These are phyloP conservation scores for Speoplatyrhinus poulsoni DNA, from an alignment of 2,113 vertebrate species.

Conservation along the genomic window DNA sequence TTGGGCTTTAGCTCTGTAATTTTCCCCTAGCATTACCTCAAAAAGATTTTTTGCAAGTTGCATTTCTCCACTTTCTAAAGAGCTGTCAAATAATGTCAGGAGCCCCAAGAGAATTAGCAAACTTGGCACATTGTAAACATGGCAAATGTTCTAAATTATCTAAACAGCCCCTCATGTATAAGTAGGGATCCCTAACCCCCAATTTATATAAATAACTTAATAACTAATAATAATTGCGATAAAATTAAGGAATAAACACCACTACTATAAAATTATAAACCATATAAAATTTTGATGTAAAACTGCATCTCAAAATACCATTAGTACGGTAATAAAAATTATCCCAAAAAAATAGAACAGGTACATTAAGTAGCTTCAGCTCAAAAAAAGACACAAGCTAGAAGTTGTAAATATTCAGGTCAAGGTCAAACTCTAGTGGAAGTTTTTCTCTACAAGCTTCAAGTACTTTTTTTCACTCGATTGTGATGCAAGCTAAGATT, in stretches of 20 bases:
- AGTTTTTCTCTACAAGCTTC: slow-evolving; percentile 45
- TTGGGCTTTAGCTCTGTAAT: slow-evolving; percentile 55
- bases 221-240: no score
- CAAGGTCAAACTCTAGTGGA: slow-evolving; percentile 64
- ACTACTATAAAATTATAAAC: no score
- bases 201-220: no score
- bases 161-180: background rate
- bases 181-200: no score
- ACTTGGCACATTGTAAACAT: background rate
- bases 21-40: slow-evolving; percentile 53
- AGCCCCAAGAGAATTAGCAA: background rate
- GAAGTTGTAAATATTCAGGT: background rate
- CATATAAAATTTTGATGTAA: no score
- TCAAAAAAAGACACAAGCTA: background rate
- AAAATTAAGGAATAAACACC: no score
- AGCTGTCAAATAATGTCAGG: background rate
- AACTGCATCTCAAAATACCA: no score
- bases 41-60: slow-evolving; percentile 40
- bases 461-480: slow-evolving; percentile 51
- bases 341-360: background rate
- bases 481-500: slow-evolving; percentile 55
- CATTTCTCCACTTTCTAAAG: slow-evolving; percentile 1
- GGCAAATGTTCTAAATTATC: background rate
- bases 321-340: no score
- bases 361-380: background rate